Conservation (phyloP, 2,888 invertebrate genomes). For the Melanostoma scalare region DNA sequence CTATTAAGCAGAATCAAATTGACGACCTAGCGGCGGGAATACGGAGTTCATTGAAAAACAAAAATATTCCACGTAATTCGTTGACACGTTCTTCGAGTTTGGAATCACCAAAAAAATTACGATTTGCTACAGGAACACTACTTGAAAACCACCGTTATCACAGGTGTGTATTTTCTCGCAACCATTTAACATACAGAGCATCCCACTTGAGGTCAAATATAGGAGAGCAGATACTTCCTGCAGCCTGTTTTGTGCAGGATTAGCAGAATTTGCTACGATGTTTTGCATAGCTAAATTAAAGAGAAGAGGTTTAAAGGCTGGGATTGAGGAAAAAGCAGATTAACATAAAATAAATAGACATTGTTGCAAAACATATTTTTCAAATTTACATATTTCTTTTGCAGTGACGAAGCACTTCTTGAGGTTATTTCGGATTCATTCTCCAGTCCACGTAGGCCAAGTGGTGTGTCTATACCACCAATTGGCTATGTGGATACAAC, state of each 20-base stretch:
- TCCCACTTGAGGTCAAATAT: neutral
- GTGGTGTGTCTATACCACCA: constrained; percentile 79
- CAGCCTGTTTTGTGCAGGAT: neutral
- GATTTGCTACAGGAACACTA: constrained; percentile 89
- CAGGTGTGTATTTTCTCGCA: constrained; percentile 75
- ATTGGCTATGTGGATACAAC: constrained; percentile 79
- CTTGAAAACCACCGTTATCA: constrained; percentile 83
- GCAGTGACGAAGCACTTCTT: constrained; percentile 81
- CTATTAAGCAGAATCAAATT: constrained; percentile 78
- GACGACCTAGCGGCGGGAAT: constrained; percentile 81
- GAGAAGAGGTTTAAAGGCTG: too few relatives aligned
- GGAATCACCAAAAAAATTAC: constrained; percentile 91
- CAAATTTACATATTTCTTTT: constrained; percentile 28
- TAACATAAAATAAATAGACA: neutral
- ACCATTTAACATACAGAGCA: neutral
- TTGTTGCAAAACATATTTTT: neutral
- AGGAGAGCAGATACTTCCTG: neutral
- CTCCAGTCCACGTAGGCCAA: constrained; percentile 78
- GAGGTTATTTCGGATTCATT: constrained; percentile 80
- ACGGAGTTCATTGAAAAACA: constrained; percentile 88
- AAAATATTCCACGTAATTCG: constrained; percentile 84
- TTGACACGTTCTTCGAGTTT: constrained; percentile 89
- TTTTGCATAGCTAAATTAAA: neutral
- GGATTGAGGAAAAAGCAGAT: neutral
- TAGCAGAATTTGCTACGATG: neutral